phyloP scores from a whole-genome alignment of 2,888 invertebrate species.

The Tolmerus cingulatus region DNA sequence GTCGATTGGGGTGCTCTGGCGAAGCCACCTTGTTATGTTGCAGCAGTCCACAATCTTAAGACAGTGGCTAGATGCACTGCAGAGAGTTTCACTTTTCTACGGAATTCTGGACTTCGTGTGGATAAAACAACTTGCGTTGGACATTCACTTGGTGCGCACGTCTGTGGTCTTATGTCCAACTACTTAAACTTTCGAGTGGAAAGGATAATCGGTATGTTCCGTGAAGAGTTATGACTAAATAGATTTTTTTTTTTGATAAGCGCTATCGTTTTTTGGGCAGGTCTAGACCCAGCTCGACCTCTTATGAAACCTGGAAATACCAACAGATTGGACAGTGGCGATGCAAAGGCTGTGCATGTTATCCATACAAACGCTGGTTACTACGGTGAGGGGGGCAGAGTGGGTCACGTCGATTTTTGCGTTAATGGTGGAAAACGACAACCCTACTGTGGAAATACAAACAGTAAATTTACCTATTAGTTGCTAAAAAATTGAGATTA shows the following conservation, averaged over 20 bases:
- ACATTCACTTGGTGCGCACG: conserved; percentile 78
- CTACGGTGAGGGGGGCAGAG: conserved; percentile 77
- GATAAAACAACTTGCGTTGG: conserved; percentile 77
- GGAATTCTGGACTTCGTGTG: conserved; percentile 72
- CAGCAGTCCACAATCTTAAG: conserved; percentile 78
- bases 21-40: conserved; percentile 76
- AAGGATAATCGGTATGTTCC: conserved; percentile 71
- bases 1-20: conserved; percentile 79
- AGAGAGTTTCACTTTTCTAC: conserved; percentile 69
- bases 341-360: conserved; percentile 79
- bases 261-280: conserved; percentile 55
- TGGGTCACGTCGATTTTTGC: conserved; percentile 82
- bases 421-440: conserved; percentile 79
- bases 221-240: background rate
- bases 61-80: conserved; percentile 77
- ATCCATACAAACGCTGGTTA: conserved; percentile 82
- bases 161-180: conserved; percentile 79
- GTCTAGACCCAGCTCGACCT: conserved; percentile 79
- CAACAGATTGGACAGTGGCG: conserved; percentile 74
- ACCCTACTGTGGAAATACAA: conserved; percentile 77
- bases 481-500: background rate
- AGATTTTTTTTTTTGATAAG: background rate
- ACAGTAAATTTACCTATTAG: conserved; percentile 64
- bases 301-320: conserved; percentile 72
- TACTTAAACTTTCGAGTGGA: conserved; percentile 76